A percentile compares a stretch with the other conserved stretches of the same genome.
These are phyloP conservation scores for Trogon melanurus DNA, from an alignment of 2,113 vertebrate genomes.

Conservation along the genomic window DNA sequence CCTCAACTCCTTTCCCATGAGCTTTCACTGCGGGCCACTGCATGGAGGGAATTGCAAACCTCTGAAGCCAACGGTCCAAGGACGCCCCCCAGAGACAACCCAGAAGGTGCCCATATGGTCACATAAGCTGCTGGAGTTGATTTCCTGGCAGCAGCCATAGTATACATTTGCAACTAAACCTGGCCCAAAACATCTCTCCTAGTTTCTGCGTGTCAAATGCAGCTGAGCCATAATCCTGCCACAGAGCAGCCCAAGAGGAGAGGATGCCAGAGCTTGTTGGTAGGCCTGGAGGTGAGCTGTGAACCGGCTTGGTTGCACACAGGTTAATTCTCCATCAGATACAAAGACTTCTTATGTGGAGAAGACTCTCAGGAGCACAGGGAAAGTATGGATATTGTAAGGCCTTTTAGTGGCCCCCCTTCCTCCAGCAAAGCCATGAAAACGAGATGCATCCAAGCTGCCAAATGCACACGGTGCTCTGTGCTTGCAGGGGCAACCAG, in stretches of 20 bases:
- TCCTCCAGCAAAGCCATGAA: not conserved
- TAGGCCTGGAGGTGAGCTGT: not conserved
- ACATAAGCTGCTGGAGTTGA: not conserved
- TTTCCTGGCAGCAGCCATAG: not conserved
- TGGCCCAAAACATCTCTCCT: not conserved
- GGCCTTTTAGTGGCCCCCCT: not conserved
- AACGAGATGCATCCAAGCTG: not conserved
- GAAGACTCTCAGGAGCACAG: not conserved
- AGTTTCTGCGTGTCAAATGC: not conserved
- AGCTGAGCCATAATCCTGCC: not conserved
- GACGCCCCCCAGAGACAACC: not conserved
- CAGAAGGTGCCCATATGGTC: conserved; percentile 37
- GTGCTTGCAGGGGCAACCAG: not conserved
- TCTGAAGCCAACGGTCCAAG: not conserved
- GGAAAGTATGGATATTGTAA: rapidly evolving
- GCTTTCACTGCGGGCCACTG: not conserved
- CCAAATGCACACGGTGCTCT: rapidly evolving
- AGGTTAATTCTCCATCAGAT: not conserved
- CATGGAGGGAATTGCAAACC: not conserved
- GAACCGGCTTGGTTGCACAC: not conserved
- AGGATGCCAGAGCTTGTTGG: rapidly evolving
- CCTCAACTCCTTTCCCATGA: not conserved
- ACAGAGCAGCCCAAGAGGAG: not conserved
- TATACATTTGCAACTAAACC: not conserved
- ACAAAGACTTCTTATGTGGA: not conserved